phyloP scores from a whole-genome alignment of 1,140 invertebrate genomes.

The Paralvinella palmiformis region DNA sequence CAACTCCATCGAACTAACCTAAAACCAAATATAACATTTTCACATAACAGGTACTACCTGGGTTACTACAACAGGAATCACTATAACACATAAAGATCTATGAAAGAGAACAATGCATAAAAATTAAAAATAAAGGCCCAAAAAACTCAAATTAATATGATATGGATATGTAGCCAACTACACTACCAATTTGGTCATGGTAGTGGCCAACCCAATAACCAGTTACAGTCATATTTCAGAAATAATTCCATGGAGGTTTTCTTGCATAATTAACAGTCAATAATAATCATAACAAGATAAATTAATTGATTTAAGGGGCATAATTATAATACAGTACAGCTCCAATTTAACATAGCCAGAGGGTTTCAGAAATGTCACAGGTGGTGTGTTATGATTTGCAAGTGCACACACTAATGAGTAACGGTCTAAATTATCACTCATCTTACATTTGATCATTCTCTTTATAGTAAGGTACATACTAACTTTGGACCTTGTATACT shows the following conservation, averaged over 20 bases:
- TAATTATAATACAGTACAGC: no score
- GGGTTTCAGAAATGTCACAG: neutral
- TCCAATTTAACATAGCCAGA: no score
- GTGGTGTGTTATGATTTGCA: neutral
- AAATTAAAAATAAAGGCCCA: neutral
- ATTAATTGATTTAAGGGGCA: no score
- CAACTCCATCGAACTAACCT: conserved; percentile 94
- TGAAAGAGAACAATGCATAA: neutral
- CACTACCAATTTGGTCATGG: neutral
- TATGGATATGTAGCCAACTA: neutral
- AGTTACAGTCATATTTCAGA: no score
- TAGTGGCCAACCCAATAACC: neutral
- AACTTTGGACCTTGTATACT: no score
- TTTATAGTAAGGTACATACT: neutral
- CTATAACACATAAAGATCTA: neutral
- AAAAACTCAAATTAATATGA: neutral
- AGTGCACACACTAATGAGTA: neutral
- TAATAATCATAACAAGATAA: no score
- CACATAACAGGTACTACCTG: neutral
- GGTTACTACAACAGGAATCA: neutral
- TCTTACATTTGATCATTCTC: neutral
- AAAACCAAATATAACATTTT: conserved; percentile 15
- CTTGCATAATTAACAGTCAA: no score
- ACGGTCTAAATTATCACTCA: neutral
- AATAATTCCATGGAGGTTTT: no score